These are phyloP conservation scores for Psophia crepitans DNA, from an alignment of 2,113 vertebrate genomes.

Conservation along the genomic window DNA sequence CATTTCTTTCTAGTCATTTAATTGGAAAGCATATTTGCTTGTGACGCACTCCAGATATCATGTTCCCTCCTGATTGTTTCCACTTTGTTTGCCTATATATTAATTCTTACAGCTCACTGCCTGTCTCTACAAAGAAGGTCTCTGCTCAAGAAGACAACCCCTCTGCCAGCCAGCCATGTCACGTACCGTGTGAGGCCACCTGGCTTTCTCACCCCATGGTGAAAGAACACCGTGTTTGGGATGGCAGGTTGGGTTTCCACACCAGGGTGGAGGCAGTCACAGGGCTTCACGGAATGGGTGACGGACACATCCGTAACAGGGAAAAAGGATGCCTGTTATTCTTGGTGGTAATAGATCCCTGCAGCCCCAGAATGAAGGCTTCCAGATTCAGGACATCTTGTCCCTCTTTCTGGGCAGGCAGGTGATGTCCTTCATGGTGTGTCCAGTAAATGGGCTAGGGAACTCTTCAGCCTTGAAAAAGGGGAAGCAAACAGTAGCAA, in stretches of 20 bases:
- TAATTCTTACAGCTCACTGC: conserved; percentile 46
- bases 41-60: conserved; percentile 45
- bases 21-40: conserved; percentile 40
- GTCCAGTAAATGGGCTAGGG: neutral
- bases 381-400: neutral
- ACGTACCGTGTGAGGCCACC: neutral
- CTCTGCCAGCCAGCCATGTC: neutral
- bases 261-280: neutral
- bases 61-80: conserved; percentile 40
- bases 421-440: neutral
- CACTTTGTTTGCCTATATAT: conserved; percentile 38
- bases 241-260: neutral
- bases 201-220: neutral
- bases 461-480: neutral
- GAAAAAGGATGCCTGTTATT: neutral
- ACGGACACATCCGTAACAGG: neutral
- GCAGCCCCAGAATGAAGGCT: neutral
- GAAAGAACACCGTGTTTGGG: conserved; percentile 45
- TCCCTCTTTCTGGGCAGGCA: neutral
- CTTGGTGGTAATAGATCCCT: neutral
- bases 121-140: neutral
- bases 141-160: neutral
- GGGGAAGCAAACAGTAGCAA: neutral
- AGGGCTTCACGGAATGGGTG: neutral
- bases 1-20: neutral